A percentile compares a stretch with the other conserved stretches of the same genome.
Evolutionary conservation across 2,888 invertebrate species (phyloP).

Genomic region (Acleris emargana): DNA sequence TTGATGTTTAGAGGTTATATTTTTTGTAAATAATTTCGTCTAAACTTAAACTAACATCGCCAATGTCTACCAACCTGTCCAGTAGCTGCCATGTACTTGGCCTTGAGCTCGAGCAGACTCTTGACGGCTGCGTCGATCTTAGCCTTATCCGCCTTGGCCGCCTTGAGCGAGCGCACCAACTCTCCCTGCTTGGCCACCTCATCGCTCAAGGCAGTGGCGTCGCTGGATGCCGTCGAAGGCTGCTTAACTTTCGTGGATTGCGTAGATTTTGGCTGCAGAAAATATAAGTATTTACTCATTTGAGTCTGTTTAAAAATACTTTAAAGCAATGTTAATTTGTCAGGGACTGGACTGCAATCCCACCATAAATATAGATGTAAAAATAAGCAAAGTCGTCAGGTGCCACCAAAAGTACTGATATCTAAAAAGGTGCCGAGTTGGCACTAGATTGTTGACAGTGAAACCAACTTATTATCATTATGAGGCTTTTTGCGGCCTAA

Average conservation of each 20-base stretch:
- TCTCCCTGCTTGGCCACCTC: slow-evolving; percentile 85
- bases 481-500: no score
- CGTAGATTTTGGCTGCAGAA: slow-evolving; percentile 61
- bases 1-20: background rate
- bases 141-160: slow-evolving; percentile 80
- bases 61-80: slow-evolving; percentile 51
- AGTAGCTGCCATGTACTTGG: slow-evolving; percentile 86
- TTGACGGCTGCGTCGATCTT: slow-evolving; percentile 76
- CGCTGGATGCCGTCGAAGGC: slow-evolving; percentile 40
- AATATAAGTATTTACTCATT: slow-evolving; percentile 28
- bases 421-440: no score
- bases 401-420: no score
- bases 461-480: no score
- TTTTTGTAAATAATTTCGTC: no score
- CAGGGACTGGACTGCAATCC: no score
- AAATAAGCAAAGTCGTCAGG: no score
- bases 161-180: slow-evolving; percentile 87
- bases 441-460: no score
- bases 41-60: no score
- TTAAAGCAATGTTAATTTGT: no score
- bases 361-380: no score
- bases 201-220: slow-evolving; percentile 55
- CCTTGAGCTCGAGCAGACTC: slow-evolving; percentile 86
- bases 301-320: background rate
- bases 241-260: slow-evolving; percentile 53